phyloP scores from a whole-genome alignment of 2,797 vertebrate genomes.

The Sorex maritimensis region DNA sequence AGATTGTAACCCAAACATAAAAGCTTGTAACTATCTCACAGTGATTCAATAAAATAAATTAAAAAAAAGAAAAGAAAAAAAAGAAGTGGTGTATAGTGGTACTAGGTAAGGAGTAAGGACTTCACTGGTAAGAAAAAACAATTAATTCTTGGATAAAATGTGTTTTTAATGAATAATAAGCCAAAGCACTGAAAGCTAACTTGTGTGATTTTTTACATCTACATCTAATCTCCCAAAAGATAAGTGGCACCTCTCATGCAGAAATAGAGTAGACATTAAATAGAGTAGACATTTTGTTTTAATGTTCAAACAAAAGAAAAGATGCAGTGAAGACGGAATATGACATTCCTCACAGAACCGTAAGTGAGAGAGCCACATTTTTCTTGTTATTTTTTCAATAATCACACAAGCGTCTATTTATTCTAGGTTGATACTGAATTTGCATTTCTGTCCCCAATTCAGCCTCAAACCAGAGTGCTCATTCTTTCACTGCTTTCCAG shows the following conservation, averaged over 20 bases:
- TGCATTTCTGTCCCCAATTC: conserved; percentile 37
- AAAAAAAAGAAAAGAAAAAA: no score
- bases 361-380: background rate
- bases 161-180: background rate
- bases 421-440: conserved; percentile 26
- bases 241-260: background rate
- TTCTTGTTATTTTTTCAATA: conserved; percentile 59
- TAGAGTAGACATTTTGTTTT: no score
- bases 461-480: conserved; percentile 12
- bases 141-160: background rate
- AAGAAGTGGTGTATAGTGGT: background rate
- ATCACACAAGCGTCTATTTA: conserved; percentile 45
- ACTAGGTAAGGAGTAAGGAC: background rate
- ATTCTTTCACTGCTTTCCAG: conserved; percentile 24
- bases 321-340: background rate
- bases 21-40: no score
- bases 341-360: background rate
- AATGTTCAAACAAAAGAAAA: background rate
- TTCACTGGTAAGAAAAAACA: background rate
- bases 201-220: background rate
- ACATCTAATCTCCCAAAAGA: background rate
- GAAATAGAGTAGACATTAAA: no score
- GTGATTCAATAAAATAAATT: no score
- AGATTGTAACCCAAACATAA: no score
- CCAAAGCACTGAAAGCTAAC: background rate